Percentiles rank a stretch among this genome's conserved stretches.
phyloP scores from a whole-genome alignment of 2,797 vertebrate genomes.

The Pteronotus mesoamericanus region DNA sequence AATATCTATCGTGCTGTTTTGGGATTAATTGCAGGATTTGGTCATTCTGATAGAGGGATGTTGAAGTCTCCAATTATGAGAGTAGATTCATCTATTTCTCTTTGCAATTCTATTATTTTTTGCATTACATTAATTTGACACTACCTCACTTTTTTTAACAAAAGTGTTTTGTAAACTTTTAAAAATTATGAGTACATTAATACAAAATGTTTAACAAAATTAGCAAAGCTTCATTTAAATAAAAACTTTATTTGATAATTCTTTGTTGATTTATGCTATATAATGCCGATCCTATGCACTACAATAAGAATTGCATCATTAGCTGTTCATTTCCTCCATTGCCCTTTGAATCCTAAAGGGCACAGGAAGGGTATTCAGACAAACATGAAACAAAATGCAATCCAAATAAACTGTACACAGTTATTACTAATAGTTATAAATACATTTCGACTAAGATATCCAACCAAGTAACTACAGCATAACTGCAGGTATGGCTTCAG shows the following conservation, averaged over 20 bases:
- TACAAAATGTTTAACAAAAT: constrained; percentile 77
- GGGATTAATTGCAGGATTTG: not conserved
- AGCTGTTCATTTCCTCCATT: constrained; percentile 24
- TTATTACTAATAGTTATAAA: not conserved
- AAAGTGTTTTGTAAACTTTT: not conserved
- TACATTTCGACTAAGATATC: not conserved
- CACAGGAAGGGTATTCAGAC: not conserved
- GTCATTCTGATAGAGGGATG: not conserved
- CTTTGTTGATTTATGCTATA: constrained; percentile 75
- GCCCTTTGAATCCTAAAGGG: constrained; percentile 23
- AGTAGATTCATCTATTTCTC: not conserved
- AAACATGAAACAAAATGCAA: not conserved
- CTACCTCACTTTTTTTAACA: not conserved
- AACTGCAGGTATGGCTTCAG: constrained; percentile 46
- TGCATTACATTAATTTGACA: not conserved
- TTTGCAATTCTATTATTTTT: not conserved
- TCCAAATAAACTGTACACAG: not conserved
- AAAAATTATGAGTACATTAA: constrained; percentile 63
- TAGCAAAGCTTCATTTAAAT: constrained; percentile 29
- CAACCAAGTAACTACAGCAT: not conserved
- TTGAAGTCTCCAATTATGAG: not conserved
- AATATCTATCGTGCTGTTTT: no score
- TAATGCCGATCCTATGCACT: constrained; percentile 72
- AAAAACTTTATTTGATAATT: constrained; percentile 75
- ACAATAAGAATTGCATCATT: constrained; percentile 71